A percentile compares a stretch with the other conserved stretches of the same genome.
Evolutionary conservation across 92 coral and sea anemone species (phyloP).

Genomic region (Paragorgia papillata): DNA sequence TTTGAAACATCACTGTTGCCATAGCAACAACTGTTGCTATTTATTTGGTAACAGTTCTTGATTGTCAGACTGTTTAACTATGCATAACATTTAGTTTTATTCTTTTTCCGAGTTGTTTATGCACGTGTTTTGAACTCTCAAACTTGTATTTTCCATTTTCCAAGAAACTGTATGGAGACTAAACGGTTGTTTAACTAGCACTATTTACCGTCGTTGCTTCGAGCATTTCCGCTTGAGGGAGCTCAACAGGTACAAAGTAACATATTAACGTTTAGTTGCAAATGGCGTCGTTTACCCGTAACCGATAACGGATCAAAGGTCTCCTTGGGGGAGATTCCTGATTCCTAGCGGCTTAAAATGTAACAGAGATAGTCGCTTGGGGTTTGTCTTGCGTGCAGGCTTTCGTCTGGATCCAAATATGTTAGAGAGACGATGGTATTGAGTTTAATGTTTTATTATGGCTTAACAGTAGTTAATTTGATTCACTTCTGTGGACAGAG

Average conservation of each 20-base stretch:
- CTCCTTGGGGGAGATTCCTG: neutral
- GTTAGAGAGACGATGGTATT: conserved; percentile 23
- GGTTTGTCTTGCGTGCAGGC: neutral
- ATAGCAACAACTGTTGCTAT: too few species aligned
- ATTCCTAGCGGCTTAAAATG: neutral
- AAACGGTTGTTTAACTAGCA: too few species aligned
- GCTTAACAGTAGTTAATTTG: conserved; percentile 27
- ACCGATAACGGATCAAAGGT: neutral
- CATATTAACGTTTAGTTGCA: neutral
- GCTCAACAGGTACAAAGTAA: conserved; percentile 23
- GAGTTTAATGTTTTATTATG: conserved; percentile 11
- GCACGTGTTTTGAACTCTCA: too few species aligned
- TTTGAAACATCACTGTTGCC: too few species aligned
- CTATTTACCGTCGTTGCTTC: too few species aligned
- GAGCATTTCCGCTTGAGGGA: conserved; percentile 46
- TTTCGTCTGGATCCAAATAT: conserved; percentile 8
- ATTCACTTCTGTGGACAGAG: neutral
- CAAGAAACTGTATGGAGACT: too few species aligned
- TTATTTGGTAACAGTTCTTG: too few species aligned
- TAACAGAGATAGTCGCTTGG: neutral
- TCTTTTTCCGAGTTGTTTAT: too few species aligned
- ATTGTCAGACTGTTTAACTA: too few species aligned
- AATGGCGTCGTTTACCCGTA: conserved; percentile 1
- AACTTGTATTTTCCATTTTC: too few species aligned
- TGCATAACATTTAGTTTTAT: too few species aligned